Conservation (phyloP, 2,888 invertebrate genomes). For the Tiliacea aurago region DNA sequence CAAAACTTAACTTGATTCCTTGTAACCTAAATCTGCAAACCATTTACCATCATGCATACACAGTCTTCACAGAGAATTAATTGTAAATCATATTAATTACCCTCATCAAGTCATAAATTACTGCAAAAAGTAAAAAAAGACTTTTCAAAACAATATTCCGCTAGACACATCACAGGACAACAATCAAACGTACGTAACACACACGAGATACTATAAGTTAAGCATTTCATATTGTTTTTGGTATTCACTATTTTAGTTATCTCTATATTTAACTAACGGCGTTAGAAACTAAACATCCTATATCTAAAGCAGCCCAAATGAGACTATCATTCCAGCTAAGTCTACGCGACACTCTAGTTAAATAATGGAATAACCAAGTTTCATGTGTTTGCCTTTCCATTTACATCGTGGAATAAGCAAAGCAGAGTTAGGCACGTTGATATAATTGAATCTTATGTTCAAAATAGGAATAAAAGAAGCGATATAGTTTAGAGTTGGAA, state of each 20-base stretch:
- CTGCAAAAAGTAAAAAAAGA: constrained; percentile 48
- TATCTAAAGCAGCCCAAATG: constrained; percentile 57
- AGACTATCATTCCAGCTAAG: constrained; percentile 51
- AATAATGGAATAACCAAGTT: constrained; percentile 55
- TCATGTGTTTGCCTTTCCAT: constrained; percentile 31
- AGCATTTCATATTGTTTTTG: constrained; percentile 64
- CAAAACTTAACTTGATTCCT: constrained; percentile 77
- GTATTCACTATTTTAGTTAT: constrained; percentile 61
- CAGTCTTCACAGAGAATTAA: constrained; percentile 61
- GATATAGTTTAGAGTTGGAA: constrained; percentile 38
- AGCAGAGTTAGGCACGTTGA: constrained; percentile 53
- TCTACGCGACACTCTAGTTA: constrained; percentile 45
- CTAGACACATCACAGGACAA: constrained; percentile 63
- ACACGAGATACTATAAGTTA: constrained; percentile 59
- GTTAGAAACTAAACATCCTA: constrained; percentile 54
- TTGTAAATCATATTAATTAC: constrained; percentile 59
- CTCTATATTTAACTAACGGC: constrained; percentile 50
- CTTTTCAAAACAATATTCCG: constrained; percentile 52
- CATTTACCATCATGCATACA: constrained; percentile 59
- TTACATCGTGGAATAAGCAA: constrained; percentile 38
- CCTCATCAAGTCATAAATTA: constrained; percentile 49
- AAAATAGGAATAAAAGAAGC: constrained; percentile 54
- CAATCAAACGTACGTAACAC: constrained; percentile 62
- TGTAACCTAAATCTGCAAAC: constrained; percentile 69
- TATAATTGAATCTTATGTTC: constrained; percentile 40